These are phyloP conservation scores for Elachura formosa DNA, from an alignment of 2,113 vertebrate species.

Conservation along the genomic window DNA sequence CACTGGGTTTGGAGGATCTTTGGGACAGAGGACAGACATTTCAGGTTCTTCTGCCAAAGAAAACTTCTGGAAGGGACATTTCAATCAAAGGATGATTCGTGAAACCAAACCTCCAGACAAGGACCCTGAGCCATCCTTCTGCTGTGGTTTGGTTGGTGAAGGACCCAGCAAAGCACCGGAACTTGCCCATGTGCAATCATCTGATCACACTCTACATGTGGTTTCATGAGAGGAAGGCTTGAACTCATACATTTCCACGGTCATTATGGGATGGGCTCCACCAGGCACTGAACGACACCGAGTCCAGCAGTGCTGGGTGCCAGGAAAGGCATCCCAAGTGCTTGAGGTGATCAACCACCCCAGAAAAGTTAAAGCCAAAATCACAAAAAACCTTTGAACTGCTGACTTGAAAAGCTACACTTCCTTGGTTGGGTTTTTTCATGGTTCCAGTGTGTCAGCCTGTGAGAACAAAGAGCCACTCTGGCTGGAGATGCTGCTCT, in stretches of 20 bases:
- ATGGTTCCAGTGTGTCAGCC: background rate
- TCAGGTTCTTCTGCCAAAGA: background rate
- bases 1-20: background rate
- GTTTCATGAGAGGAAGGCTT: background rate
- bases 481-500: background rate
- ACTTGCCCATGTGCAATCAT: fast-evolving
- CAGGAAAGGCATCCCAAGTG: background rate
- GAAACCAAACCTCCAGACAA: background rate
- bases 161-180: background rate
- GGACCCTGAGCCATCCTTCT: background rate
- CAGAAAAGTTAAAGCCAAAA: background rate
- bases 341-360: background rate
- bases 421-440: background rate
- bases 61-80: background rate
- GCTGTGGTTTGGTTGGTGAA: background rate
- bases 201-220: fast-evolving
- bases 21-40: background rate
- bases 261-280: background rate
- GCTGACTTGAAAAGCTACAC: background rate
- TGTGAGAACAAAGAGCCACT: background rate
- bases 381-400: background rate
- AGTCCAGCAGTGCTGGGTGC: background rate
- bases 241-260: background rate
- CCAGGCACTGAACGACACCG: fast-evolving
- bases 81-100: fast-evolving